Evolutionary conservation across 1,140 invertebrate genomes (phyloP), one percentile per base, ranked within the genome.

Genomic region (Camponotus vicinus): DNA sequence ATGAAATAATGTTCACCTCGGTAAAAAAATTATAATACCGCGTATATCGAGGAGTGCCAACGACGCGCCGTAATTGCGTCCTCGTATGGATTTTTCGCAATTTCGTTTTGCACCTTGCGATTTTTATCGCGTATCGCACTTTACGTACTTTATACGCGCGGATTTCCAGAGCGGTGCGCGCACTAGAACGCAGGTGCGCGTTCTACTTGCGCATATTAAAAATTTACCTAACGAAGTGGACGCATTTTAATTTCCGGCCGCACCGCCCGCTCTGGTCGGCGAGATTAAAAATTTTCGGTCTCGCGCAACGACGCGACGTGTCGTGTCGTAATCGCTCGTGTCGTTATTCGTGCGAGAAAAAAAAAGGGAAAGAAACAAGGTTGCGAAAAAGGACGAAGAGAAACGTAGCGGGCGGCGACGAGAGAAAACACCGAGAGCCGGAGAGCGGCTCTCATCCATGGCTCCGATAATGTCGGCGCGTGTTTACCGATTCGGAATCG

Each of bases 211-310:
- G 67, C 79, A 73, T 83, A 83, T 83, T 83, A 83, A 83, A 83
- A 83, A 83, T 83, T 83, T 83, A 75, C 79, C 69, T 83, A 83
- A 83, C 79, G 79, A 83, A 83, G 79, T 83, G 79, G 69, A 83
- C 79, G 69, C 79, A 83, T 83, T 83, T 83, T 83, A 83, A 83
- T 83, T 83, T 83, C 79, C 79, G 79, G 79, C 27, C 27, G 69
- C 79, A 83, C 27, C 27, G 69, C 49, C 69, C 79, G 69, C 55
- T 45, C 45, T 55, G 40, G 79, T 83, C 69, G 79, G 69, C 40
- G 79, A 83, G 79, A 83, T 83, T 83, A 83, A 83, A 83, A 83
- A 83, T 83, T 83, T 83, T 83, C 69, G 69, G 34, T 69, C 55
- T 15, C 69, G 79, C 79, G 69, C 69, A 45, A 83, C 79, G 69